Base-by-base conservation (phyloP, 2,113 vertebrate species). In the Bufo gargarizans region DNA sequence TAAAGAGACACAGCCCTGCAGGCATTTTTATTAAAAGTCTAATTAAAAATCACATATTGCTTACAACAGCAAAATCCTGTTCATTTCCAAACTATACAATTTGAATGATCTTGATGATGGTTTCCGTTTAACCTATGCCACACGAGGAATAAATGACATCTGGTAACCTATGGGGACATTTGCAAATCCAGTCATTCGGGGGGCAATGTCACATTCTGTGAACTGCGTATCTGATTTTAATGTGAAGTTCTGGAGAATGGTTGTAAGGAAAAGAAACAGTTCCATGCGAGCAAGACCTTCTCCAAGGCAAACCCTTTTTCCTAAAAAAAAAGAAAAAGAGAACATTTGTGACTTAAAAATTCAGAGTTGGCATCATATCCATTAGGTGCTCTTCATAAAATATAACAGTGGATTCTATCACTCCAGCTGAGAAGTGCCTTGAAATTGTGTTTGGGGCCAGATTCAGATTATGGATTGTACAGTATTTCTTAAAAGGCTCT, bases 271-370 rank as follows among this genome's bases (percentile, higher is more conserved):
- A 82, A 94, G 56, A 89, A 95, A 94, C 53, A 94, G 0, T 72
- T 95, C 93, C 91, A 94, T 92, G 14, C 90, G 89, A 78, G 93
- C 93, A 89, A 95, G 89, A 82, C 91, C 80, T 89, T 94, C 93
- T 89, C 93, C 92, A 49, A 56, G 19, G 79, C 93, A 94, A 5
- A 85, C 0, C 0, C 92, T 89, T 78, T 92, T 95, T 87, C 92
- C 93, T 94, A 77, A 56, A 91, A 84, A 8, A 55, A 3, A 69
- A 20, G 33, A 22, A 33, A 71, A 0, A 83, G 47, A 53, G n/a
- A 22, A 69, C 3, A 50, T 14, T 22, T 13, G 20, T 78, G n/a
- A 78, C 20, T 55, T 77, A 13, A 14, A 4, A 71, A 5, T 71
- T 4, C 43, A 33, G 6, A 63, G 0, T 4, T 63, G 65, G 10